phyloP scores from a whole-genome alignment of 1,140 invertebrate genomes.

The Drosophila serrata region DNA sequence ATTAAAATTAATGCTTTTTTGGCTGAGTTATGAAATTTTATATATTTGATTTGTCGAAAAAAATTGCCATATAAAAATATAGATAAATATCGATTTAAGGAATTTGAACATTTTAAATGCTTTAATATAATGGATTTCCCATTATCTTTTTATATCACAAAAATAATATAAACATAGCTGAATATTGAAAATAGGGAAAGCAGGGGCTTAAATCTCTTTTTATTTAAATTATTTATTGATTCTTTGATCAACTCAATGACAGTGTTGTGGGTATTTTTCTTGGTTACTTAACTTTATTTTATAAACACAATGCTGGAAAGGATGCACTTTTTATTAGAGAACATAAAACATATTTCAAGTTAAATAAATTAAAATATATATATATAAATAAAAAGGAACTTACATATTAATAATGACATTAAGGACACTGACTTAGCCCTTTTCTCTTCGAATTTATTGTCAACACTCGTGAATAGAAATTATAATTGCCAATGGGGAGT shows the following conservation, averaged over 20 bases:
- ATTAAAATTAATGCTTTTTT: no score
- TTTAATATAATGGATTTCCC: no score
- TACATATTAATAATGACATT: neutral
- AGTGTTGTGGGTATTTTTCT: neutral
- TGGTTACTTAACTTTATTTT: neutral
- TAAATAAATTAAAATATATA: neutral
- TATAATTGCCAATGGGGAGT: neutral
- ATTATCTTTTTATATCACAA: neutral
- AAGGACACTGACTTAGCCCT: neutral
- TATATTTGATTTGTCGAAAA: no score
- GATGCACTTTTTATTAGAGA: neutral
- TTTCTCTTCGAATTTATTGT: neutral
- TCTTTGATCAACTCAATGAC: constrained; percentile 2
- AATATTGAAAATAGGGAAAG: neutral
- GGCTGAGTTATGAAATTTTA: no score
- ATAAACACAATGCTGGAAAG: neutral
- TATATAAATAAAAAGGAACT: no score
- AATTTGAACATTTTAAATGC: no score
- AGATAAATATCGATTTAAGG: no score
- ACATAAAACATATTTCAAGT: neutral
- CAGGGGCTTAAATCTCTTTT: constrained; percentile 3
- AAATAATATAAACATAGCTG: neutral
- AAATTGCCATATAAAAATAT: no score
- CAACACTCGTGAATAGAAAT: constrained; percentile 1
- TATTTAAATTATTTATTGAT: constrained; percentile 32